Conservation (phyloP, 2,888 invertebrate genomes). For the Dolichopus griseipennis region DNA sequence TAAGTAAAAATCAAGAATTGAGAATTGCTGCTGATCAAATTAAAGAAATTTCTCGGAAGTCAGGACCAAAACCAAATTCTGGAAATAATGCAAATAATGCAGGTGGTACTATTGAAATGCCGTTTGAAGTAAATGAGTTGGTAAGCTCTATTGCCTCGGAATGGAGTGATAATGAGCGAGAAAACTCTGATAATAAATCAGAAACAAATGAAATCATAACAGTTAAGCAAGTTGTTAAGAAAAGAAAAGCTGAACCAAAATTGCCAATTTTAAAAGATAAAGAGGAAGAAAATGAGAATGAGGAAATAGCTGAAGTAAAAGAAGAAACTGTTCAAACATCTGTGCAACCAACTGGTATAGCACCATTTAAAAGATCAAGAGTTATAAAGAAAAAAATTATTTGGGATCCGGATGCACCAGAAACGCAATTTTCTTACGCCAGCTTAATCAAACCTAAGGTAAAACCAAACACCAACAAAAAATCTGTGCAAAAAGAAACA, state of each 20-base stretch:
- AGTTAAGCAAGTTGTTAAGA: neutral
- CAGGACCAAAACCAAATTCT: neutral
- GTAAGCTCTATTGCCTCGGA: conserved; percentile 36
- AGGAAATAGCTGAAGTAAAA: conserved; percentile 16
- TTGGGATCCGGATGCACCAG: conserved; percentile 55
- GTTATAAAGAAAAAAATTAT: conserved; percentile 65
- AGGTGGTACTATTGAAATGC: conserved; percentile 27
- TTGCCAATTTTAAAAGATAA: conserved; percentile 9
- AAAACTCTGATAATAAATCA: conserved; percentile 15
- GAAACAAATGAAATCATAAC: conserved; percentile 13
- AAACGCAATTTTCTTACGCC: conserved; percentile 41
- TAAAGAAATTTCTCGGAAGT: conserved; percentile 22
- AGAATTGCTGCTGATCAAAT: conserved; percentile 39
- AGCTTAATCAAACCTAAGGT: conserved; percentile 32
- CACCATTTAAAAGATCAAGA: conserved; percentile 42
- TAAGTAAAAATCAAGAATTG: conserved; percentile 34
- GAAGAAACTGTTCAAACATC: conserved; percentile 13
- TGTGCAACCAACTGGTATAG: conserved; percentile 20
- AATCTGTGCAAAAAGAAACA: neutral
- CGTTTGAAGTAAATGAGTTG: conserved; percentile 28
- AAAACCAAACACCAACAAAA: conserved; percentile 5
- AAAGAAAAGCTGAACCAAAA: neutral
- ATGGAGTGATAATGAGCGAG: conserved; percentile 39
- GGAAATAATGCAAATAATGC: conserved; percentile 18
- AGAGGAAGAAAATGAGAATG: conserved; percentile 8